Evolutionary conservation across 2,888 invertebrate species (phyloP), one percentile per base, ranked within the genome.

Genomic region (Muscina levida): DNA sequence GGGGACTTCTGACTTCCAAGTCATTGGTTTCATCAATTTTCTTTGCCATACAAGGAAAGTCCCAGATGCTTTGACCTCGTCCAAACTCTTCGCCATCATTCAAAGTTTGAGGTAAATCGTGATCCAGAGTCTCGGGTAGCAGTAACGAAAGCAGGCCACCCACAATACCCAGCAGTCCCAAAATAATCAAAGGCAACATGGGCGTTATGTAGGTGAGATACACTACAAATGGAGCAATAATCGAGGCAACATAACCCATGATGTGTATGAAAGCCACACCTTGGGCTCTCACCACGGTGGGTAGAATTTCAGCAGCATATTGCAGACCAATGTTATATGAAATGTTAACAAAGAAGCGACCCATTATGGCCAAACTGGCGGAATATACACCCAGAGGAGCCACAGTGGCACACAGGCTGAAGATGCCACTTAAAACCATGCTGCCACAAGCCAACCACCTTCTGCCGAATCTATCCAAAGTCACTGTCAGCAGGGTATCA

Each of bases 281-380:
- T 87, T 97, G 97, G 0, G 96, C 97, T 42, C 97, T 89, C 0
- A 97, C 96, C 1, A 97, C 96, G 0, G 97, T 97, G 0, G 97
- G 97, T 10, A 97, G 89, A 6, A 97, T 89, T 88, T 97, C 97
- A 0, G 97, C 97, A 0, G 96, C 97, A 90, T 97, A 97, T 85
- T 97, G 97, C 0, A 97, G 92, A 0, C 97, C 97, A 82, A 97
- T 97, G 89, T 97, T 97, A 90, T 97, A 97, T 0, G 97, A 95
- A 67, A 97, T 96, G 88, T 97, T 97, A n/a, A 97, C 95, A 83
- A 95, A 95, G 84, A 97, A 96, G 24, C 97, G 92, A 2, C 97
- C 97, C 62, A 94, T 91, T 83, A 97, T 95, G 0, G 97, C 97
- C 24, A 96, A 90, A 0, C 94, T 92, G 0, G 96, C 95, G 67